Evolutionary conservation across 2,113 vertebrate species (phyloP).

Genomic region (Megalops atlanticus): DNA sequence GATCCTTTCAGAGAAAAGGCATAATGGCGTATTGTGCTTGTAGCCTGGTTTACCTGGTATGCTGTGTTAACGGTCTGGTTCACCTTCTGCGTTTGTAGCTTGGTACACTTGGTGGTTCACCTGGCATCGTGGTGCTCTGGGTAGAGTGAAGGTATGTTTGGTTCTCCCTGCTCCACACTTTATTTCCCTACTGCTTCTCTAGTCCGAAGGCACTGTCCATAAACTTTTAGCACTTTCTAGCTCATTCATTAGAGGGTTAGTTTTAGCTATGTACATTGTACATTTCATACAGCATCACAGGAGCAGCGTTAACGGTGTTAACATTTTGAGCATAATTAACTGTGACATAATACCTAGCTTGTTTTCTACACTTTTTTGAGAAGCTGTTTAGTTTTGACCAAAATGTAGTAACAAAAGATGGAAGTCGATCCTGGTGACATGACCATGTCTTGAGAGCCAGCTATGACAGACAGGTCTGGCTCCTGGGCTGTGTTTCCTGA

Average conservation of each 20-base stretch:
- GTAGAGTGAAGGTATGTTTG: too few species aligned
- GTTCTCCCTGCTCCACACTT: too few species aligned
- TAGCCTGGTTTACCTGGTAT: too few species aligned
- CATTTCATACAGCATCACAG: not conserved
- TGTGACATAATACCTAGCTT: not conserved
- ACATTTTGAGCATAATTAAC: not conserved
- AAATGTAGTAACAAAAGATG: not conserved
- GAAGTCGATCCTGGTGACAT: not conserved
- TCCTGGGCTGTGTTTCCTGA: not conserved
- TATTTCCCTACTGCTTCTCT: too few species aligned
- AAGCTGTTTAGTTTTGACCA: not conserved
- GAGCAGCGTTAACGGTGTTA: not conserved
- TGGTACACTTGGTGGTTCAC: too few species aligned
- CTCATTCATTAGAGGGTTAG: too few species aligned
- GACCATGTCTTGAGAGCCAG: not conserved
- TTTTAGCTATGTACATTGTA: too few species aligned
- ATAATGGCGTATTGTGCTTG: too few species aligned
- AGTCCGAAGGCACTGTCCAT: too few species aligned
- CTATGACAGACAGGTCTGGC: not conserved
- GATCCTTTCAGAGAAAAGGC: too few species aligned
- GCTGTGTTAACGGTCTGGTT: not conserved
- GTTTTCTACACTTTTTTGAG: not conserved
- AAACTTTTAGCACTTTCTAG: too few species aligned
- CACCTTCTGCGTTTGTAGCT: not conserved
- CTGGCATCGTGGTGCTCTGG: not conserved